These are phyloP conservation scores for Cynocephalus volans DNA, from an alignment of 2,113 vertebrate genomes.

Conservation along the genomic window DNA sequence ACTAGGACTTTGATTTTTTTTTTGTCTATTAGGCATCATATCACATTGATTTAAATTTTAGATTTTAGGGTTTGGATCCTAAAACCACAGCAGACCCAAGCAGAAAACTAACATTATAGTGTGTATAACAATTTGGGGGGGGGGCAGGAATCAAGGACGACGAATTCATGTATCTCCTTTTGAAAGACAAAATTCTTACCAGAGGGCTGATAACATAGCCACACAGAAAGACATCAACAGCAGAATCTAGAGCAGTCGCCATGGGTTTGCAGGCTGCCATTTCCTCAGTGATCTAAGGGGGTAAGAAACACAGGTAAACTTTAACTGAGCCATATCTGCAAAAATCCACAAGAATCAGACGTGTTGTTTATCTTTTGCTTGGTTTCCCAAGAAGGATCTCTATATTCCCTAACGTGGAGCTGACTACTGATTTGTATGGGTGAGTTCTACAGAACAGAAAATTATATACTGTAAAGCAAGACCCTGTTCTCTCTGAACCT, in stretches of 20 bases:
- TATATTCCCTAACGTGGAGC: accelerated
- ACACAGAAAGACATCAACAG: conserved; percentile 93
- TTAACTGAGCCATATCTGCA: neutral
- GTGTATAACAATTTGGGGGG: too few relatives aligned
- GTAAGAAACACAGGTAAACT: neutral
- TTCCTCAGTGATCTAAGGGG: conserved; percentile 91
- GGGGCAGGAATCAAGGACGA: too few relatives aligned
- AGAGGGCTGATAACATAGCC: conserved; percentile 94
- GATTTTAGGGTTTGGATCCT: neutral
- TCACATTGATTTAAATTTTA: neutral
- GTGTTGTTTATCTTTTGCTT: neutral
- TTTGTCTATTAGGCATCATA: neutral
- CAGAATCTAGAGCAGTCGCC: conserved; percentile 95
- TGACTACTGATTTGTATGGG: accelerated
- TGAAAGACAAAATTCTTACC: conserved; percentile 90
- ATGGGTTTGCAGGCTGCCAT: conserved; percentile 96
- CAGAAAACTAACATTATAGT: neutral
- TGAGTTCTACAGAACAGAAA: accelerated
- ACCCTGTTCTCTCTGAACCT: neutral
- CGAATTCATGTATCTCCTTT: neutral
- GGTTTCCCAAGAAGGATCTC: neutral
- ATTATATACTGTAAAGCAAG: neutral
- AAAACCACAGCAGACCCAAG: neutral
- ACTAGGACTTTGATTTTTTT: neutral
- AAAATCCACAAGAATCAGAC: neutral